Evolutionary conservation across 2,113 vertebrate genomes (phyloP), one percentile per base, ranked within the genome.

Genomic region (Zootoca vivipara): DNA sequence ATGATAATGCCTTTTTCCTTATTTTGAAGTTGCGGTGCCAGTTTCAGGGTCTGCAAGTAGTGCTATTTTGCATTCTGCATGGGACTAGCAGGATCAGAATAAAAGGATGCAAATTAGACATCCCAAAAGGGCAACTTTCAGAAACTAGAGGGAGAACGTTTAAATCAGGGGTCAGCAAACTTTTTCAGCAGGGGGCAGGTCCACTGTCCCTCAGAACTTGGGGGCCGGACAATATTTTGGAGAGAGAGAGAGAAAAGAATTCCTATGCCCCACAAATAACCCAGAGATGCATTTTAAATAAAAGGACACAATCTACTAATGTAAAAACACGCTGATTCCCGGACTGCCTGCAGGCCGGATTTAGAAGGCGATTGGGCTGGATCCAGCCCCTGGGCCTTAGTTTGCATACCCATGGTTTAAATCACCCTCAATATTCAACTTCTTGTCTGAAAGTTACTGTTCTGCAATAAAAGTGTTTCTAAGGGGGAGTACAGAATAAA

Each of bases 191-290:
- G 46, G 2, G 46, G 8, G 1, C 40, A 5, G 1, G 40, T 42
- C 9, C 46, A 46, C 9, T 46, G 46, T 46, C 46, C 46, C 1
- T 46, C 46, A 46, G 46, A 46, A 8, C 46, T 46, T 46, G 46
- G 8, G 9, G 46, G 46, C 46, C 0, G 9, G 46, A 10, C 9
- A 10, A 46, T 10, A 10, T 46, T 46, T 46, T 46, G 8, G 42
- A n/a, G 46, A 9, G 46, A 0, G 9, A 0, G 0, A 46, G 10
- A 0, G 9, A 9, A 46, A 46, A 8, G 0, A 10, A 10, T 46
- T 46, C 46, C 46, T 46, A 46, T 46, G 46, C 46, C 46, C 46
- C 46, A 46, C 46, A 46, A 46, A 46, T 46, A 46, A 46, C 46
- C 46, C 46, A 46, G 46, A 46, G 46, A 46, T 46, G 46, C 46